Evolutionary conservation across 2,113 vertebrate species (phyloP).

Genomic region (Zootoca vivipara): DNA sequence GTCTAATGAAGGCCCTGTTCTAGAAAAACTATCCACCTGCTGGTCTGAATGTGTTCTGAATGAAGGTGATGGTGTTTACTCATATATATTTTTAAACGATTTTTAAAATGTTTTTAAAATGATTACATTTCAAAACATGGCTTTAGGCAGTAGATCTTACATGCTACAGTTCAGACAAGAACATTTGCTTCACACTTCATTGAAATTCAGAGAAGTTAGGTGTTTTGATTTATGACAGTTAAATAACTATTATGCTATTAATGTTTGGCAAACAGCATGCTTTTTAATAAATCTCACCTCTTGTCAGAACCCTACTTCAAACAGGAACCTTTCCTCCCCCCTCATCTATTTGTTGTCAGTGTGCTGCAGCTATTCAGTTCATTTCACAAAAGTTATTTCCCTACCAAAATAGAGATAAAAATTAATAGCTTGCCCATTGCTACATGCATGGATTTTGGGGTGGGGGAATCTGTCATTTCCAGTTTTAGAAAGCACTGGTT

Average conservation of each 20-base stretch:
- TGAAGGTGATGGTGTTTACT: background rate
- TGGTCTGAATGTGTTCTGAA: background rate
- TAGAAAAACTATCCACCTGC: background rate
- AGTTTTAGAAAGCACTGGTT: background rate
- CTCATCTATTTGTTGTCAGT: background rate
- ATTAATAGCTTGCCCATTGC: background rate
- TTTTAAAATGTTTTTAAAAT: background rate
- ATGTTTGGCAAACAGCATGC: accelerated
- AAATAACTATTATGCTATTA: background rate
- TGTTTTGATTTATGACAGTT: background rate
- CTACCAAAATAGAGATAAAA: background rate
- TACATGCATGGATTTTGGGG: background rate
- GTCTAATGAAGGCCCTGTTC: background rate
- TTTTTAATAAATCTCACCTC: background rate
- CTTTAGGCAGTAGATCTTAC: background rate
- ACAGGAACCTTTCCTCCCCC: accelerated
- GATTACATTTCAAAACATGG: background rate
- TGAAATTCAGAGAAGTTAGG: background rate
- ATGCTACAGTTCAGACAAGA: background rate
- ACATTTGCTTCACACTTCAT: accelerated
- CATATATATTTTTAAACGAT: background rate
- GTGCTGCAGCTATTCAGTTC: background rate
- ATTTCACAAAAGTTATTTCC: background rate
- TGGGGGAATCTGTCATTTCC: background rate
- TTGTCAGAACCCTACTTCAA: background rate